A percentile compares a stretch with the other conserved stretches of the same genome.
Evolutionary conservation across 2,888 invertebrate species (phyloP).

Genomic region (Pristionchus maxplancki): DNA sequence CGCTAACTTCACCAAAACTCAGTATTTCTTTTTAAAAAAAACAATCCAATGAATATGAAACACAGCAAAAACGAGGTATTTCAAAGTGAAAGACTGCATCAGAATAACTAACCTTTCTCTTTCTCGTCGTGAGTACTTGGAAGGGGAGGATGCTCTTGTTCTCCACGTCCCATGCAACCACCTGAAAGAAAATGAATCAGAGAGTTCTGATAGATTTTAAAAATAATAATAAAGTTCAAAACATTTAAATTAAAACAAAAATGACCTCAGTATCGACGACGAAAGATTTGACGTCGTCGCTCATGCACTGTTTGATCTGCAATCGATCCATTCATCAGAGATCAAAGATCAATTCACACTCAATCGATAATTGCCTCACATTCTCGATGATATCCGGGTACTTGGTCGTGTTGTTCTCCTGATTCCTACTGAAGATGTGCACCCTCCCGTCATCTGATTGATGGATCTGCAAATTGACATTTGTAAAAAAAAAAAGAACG

Average conservation of each 20-base stretch:
- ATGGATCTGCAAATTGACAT: slow-evolving; percentile 84
- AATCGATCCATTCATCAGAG: not conserved
- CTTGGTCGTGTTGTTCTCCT: slow-evolving; percentile 93
- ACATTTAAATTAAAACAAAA: not conserved
- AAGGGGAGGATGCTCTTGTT: slow-evolving; percentile 94
- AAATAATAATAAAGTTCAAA: not conserved
- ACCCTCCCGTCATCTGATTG: slow-evolving; percentile 84
- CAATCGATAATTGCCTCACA: slow-evolving; percentile 46
- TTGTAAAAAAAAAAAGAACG: not conserved
- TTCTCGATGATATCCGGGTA: slow-evolving; percentile 91
- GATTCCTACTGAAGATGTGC: slow-evolving; percentile 93
- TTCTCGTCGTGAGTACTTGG: slow-evolving; percentile 94
- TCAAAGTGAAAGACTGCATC: not conserved
- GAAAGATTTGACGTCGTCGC: slow-evolving; percentile 83
- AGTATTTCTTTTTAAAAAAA: too few relatives aligned
- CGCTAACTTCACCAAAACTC: not conserved
- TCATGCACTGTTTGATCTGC: slow-evolving; percentile 64
- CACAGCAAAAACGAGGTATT: not conserved
- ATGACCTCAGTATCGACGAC: slow-evolving; percentile 91
- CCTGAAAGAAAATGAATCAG: slow-evolving; percentile 78
- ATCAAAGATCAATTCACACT: too few relatives aligned
- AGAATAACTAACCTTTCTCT: slow-evolving; percentile 86
- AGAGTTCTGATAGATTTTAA: not conserved
- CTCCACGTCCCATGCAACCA: slow-evolving; percentile 94
- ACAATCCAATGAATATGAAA: not conserved